Evolutionary conservation across 2,888 invertebrate species (phyloP).

Genomic region (Rutpela maculata): DNA sequence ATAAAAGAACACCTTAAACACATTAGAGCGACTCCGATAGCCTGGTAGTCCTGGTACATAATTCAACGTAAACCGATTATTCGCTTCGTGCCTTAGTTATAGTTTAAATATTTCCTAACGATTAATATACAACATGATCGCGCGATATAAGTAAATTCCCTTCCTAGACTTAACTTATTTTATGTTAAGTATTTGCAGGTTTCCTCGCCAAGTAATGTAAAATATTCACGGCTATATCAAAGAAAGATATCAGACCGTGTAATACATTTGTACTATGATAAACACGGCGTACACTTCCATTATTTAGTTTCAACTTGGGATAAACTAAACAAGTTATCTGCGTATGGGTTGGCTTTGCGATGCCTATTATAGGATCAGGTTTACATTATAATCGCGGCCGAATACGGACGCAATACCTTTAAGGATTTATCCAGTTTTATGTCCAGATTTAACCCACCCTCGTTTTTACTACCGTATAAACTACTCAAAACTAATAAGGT

Average conservation of each 20-base stretch:
- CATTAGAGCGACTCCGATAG: conserved; percentile 21
- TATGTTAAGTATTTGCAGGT: conserved; percentile 48
- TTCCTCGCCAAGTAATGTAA: conserved; percentile 56
- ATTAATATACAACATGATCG: conserved; percentile 59
- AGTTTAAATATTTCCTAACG: conserved; percentile 49
- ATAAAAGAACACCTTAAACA: conserved; percentile 18
- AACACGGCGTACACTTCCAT: conserved; percentile 49
- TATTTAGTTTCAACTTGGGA: conserved; percentile 38
- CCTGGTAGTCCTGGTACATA: conserved; percentile 24
- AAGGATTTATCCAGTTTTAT: conserved; percentile 24
- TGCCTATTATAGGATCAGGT: conserved; percentile 28
- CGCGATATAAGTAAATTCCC: conserved; percentile 52
- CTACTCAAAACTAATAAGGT: too few species aligned
- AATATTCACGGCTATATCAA: conserved; percentile 54
- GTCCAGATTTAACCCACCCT: conserved; percentile 21
- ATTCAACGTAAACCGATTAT: conserved; percentile 58
- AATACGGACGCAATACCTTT: neutral
- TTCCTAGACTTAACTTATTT: conserved; percentile 55
- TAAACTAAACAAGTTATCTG: conserved; percentile 36
- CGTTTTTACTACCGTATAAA: neutral
- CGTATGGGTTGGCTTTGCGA: conserved; percentile 23
- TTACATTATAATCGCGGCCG: neutral
- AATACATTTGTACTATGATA: conserved; percentile 57
- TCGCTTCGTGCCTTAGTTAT: conserved; percentile 57
- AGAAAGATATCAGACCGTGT: conserved; percentile 54